phyloP scores from a whole-genome alignment of 2,888 invertebrate species.

The Scaptomyza flava region DNA sequence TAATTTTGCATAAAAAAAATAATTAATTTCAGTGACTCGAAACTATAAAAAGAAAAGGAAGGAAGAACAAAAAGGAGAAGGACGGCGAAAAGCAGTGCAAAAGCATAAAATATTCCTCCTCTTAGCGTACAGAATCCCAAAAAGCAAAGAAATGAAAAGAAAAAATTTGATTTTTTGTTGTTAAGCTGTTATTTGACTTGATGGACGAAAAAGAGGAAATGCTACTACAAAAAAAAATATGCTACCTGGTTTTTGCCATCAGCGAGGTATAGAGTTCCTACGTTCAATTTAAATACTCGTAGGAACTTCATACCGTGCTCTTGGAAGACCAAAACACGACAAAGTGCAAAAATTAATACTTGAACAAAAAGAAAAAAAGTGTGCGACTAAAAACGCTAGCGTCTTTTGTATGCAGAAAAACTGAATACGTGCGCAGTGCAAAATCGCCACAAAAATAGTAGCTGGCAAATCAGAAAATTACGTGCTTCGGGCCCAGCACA shows the following conservation, averaged over 20 bases:
- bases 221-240: slow-evolving; percentile 46
- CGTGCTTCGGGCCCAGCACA: slow-evolving; percentile 34
- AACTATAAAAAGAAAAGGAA: slow-evolving; percentile 6
- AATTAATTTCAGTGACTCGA: slow-evolving; percentile 7
- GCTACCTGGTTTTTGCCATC: slow-evolving; percentile 88
- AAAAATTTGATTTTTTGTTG: slow-evolving; percentile 43
- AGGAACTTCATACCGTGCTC: slow-evolving; percentile 99
- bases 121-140: slow-evolving; percentile 7
- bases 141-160: slow-evolving; percentile 14
- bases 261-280: slow-evolving; percentile 99
- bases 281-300: slow-evolving; percentile 89
- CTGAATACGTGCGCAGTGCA: slow-evolving; percentile 41
- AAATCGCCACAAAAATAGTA: slow-evolving; percentile 28
- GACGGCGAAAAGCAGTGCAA: slow-evolving; percentile 25
- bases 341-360: background rate
- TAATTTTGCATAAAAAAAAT: slow-evolving; percentile 1
- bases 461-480: slow-evolving; percentile 45
- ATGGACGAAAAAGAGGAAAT: slow-evolving; percentile 46
- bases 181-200: slow-evolving; percentile 41
- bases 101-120: slow-evolving; percentile 26
- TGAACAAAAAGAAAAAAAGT: slow-evolving; percentile 3
- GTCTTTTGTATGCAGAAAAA: slow-evolving; percentile 32
- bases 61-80: background rate
- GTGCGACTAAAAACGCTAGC: slow-evolving; percentile 45
- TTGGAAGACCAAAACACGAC: slow-evolving; percentile 91